phyloP scores from a whole-genome alignment of 1,140 invertebrate species.

The Drosophila subpulchrella region DNA sequence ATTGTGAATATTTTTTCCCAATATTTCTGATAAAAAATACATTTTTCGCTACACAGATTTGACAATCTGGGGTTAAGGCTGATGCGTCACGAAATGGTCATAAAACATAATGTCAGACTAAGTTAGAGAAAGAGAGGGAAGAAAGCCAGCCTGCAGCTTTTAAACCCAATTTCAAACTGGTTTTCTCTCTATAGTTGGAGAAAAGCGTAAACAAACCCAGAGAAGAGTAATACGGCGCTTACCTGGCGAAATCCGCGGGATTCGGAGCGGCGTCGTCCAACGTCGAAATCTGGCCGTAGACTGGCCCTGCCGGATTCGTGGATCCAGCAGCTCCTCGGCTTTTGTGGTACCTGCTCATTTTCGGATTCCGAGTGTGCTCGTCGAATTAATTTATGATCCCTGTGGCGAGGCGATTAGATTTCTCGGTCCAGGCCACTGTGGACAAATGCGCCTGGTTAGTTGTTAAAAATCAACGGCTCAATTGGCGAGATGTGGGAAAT shows the following conservation, averaged over 20 bases:
- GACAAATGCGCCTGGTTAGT: slow-evolving; percentile 2
- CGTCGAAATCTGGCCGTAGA: slow-evolving; percentile 70
- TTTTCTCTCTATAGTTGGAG: slow-evolving; percentile 2
- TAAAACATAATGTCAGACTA: neutral
- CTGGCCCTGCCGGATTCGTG: slow-evolving; percentile 38
- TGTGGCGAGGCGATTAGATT: slow-evolving; percentile 67
- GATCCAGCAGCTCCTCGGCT: slow-evolving; percentile 14
- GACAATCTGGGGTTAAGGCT: neutral
- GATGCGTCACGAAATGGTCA: neutral
- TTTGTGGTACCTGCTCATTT: slow-evolving; percentile 22
- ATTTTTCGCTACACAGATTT: neutral
- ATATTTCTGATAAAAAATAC: neutral
- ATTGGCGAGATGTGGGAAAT: slow-evolving; percentile 42
- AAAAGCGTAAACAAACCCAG: slow-evolving; percentile 1
- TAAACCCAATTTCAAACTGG: slow-evolving; percentile 19
- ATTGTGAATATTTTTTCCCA: no score
- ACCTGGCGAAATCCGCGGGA: slow-evolving; percentile 52
- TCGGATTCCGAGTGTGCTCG: slow-evolving; percentile 35
- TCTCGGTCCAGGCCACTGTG: slow-evolving; percentile 14
- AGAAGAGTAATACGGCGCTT: neutral
- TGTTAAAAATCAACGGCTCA: slow-evolving; percentile 42
- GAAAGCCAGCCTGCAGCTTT: slow-evolving; percentile 8
- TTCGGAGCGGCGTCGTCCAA: slow-evolving; percentile 48
- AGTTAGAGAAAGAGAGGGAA: neutral
- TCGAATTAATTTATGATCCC: slow-evolving; percentile 66